phyloP scores from a whole-genome alignment of 2,113 vertebrate species.

The Mormyrus lacerda region DNA sequence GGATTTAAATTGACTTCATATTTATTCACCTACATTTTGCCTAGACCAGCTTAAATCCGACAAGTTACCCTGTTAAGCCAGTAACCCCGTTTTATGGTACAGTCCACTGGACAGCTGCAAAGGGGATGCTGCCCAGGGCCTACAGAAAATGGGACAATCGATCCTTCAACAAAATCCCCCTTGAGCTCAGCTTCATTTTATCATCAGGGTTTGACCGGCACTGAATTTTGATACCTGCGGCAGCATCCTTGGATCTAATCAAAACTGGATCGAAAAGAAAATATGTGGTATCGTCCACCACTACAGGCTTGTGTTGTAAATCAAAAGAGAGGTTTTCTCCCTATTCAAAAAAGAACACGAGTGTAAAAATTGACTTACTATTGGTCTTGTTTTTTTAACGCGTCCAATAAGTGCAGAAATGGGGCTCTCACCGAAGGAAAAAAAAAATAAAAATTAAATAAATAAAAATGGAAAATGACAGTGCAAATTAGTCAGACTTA shows the following conservation, averaged over 20 bases:
- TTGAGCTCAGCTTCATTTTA: not conserved
- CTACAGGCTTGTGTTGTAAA: not conserved
- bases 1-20: no score
- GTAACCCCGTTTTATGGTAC: no score
- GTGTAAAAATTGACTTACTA: not conserved
- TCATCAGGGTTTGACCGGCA: not conserved
- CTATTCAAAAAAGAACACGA: not conserved
- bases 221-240: not conserved
- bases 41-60: no score
- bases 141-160: not conserved
- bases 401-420: not conserved
- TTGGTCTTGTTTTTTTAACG: not conserved
- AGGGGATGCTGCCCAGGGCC: not conserved
- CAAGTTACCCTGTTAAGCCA: no score
- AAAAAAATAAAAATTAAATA: no score
- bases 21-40: no score
- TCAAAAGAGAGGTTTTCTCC: not conserved
- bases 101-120: not conserved
- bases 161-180: not conserved
- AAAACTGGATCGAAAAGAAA: not conserved
- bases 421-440: no score
- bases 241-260: not conserved
- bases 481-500: not conserved
- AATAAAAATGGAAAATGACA: not conserved
- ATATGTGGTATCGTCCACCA: not conserved